Evolutionary conservation across 2,888 invertebrate genomes (phyloP).

Genomic region (Sturmia bella): DNA sequence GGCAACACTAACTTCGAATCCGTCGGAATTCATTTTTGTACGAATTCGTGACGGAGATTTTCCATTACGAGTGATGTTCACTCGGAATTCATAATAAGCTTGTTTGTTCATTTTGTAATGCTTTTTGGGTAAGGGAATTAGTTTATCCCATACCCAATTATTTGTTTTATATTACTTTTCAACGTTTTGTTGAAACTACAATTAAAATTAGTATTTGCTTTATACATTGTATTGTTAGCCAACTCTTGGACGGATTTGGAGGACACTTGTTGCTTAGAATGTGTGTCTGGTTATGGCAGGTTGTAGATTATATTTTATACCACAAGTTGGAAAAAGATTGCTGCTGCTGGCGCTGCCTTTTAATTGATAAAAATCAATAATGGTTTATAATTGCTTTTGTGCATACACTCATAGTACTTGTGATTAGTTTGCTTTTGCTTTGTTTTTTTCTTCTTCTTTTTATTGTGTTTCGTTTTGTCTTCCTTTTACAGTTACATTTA

Average conservation of each 20-base stretch:
- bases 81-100: too few species aligned
- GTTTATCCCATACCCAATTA: conserved; percentile 29
- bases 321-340: neutral
- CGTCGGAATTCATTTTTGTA: too few species aligned
- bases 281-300: conserved; percentile 30
- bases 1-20: too few species aligned
- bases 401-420: neutral
- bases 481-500: conserved; percentile 23
- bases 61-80: too few species aligned
- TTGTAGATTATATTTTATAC: conserved; percentile 13
- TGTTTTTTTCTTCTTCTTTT: conserved; percentile 13
- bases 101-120: too few species aligned
- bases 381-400: neutral
- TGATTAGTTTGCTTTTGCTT: conserved; percentile 3
- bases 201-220: conserved; percentile 12
- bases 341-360: neutral
- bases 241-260: conserved; percentile 48
- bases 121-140: conserved; percentile 10
- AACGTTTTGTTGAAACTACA: conserved; percentile 8
- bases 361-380: conserved; percentile 19
- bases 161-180: neutral
- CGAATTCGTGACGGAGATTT: too few species aligned
- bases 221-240: conserved; percentile 31
- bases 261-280: conserved; percentile 61
- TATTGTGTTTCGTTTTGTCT: conserved; percentile 10